Percentiles rank a stretch among this genome's conserved stretches.
These are phyloP conservation scores for Parasteatoda lunata DNA, from an alignment of 2,888 invertebrate genomes.

Conservation along the genomic window DNA sequence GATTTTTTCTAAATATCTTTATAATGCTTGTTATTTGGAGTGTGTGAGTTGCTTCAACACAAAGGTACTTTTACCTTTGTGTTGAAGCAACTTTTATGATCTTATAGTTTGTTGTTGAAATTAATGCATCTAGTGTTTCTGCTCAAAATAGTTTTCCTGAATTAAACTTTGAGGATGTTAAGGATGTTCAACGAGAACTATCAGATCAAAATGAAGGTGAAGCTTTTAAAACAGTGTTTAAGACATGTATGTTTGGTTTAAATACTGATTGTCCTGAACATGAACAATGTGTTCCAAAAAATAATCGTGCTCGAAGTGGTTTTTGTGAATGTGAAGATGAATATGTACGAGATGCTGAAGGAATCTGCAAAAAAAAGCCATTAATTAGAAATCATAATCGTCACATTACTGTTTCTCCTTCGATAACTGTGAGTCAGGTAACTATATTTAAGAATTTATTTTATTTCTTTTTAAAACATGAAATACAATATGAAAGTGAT, in stretches of 20 bases:
- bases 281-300: slow-evolving; percentile 81
- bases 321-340: slow-evolving; percentile 83
- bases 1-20: too few species aligned
- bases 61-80: too few species aligned
- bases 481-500: neutral
- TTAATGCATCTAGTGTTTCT: too few species aligned
- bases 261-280: slow-evolving; percentile 80
- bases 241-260: slow-evolving; percentile 79
- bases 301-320: slow-evolving; percentile 79
- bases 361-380: slow-evolving; percentile 68
- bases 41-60: too few species aligned
- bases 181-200: slow-evolving; percentile 31
- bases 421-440: slow-evolving; percentile 34
- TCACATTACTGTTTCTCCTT: slow-evolving; percentile 17
- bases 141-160: slow-evolving; percentile 25
- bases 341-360: slow-evolving; percentile 77
- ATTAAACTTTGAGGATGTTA: slow-evolving; percentile 27
- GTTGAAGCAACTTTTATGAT: too few species aligned
- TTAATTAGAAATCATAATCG: neutral
- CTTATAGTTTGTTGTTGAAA: too few species aligned
- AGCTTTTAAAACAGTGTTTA: slow-evolving; percentile 7
- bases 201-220: slow-evolving; percentile 26
- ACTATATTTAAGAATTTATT: neutral
- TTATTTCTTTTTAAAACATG: neutral
- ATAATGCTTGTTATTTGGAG: too few species aligned